phyloP scores from a whole-genome alignment of 2,113 vertebrate genomes.

The Amazona guildingii region DNA sequence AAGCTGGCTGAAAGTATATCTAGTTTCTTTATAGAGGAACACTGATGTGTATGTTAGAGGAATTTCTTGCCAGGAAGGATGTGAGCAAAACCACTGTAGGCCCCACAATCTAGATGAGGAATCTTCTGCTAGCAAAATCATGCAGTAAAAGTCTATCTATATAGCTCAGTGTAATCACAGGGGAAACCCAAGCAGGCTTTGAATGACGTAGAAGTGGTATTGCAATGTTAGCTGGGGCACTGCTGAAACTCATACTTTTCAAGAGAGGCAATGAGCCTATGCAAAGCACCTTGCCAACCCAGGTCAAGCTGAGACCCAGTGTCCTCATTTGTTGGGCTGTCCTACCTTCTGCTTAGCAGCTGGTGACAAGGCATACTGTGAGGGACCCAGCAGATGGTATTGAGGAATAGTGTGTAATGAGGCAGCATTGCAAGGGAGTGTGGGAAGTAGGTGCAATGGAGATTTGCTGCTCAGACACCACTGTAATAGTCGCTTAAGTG shows the following conservation, averaged over 20 bases:
- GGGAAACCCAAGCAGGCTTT: neutral
- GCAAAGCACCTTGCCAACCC: neutral
- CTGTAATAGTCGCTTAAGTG: neutral
- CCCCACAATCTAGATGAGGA: neutral
- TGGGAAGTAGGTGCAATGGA: slow-evolving; percentile 20
- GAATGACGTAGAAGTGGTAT: neutral
- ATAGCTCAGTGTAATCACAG: neutral
- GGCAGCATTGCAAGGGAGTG: neutral
- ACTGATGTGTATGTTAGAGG: neutral
- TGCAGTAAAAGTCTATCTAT: neutral
- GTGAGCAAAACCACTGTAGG: neutral
- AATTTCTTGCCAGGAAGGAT: neutral
- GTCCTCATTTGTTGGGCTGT: neutral
- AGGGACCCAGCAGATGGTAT: slow-evolving; percentile 8
- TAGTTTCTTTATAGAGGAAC: neutral
- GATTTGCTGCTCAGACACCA: neutral
- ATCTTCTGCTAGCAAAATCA: neutral
- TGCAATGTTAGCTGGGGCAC: neutral
- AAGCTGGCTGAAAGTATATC: neutral
- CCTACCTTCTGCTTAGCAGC: slow-evolving; percentile 28
- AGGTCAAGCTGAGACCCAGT: neutral
- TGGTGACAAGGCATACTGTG: slow-evolving; percentile 3
- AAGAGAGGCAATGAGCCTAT: neutral
- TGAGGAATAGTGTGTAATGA: neutral
- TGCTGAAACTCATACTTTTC: neutral